phyloP scores from a whole-genome alignment of 1,140 invertebrate genomes.

The Meloidogyne floridensis region DNA sequence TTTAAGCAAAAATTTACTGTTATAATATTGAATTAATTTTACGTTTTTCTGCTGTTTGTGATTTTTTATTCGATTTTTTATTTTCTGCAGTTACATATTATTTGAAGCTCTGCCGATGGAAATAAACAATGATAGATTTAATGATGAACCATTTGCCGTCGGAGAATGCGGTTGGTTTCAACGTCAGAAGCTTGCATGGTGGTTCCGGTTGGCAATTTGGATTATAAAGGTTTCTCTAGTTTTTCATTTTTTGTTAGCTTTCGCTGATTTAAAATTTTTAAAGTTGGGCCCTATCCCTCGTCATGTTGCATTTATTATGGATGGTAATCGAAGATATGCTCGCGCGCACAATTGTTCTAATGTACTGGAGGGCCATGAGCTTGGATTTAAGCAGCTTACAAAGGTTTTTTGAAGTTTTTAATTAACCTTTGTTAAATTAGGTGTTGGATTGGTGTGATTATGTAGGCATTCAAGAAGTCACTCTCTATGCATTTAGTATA shows the following conservation, averaged over 20 bases:
- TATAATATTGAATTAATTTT: too few relatives aligned
- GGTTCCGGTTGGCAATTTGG: not conserved
- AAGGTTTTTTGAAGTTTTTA: conserved; percentile 70
- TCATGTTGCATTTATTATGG: conserved; percentile 67
- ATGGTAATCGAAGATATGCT: conserved; percentile 94
- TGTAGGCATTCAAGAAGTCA: conserved; percentile 81
- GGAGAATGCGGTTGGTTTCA: conserved; percentile 6
- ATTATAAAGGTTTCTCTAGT: conserved; percentile 12
- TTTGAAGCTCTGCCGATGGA: not conserved
- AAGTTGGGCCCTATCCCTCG: conserved; percentile 37
- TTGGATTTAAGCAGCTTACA: conserved; percentile 91
- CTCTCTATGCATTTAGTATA: conserved; percentile 98
- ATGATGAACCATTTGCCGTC: not conserved
- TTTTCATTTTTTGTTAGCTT: not conserved
- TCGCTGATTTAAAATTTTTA: not conserved
- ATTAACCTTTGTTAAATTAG: conserved; percentile 56
- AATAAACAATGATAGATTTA: not conserved
- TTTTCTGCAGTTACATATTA: too few relatives aligned
- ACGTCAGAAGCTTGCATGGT: conserved; percentile 8
- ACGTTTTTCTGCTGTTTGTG: too few relatives aligned
- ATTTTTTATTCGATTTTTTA: too few relatives aligned
- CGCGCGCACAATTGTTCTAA: conserved; percentile 78
- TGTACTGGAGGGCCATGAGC: conserved; percentile 79
- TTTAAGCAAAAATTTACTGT: too few relatives aligned
- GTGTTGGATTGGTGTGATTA: conserved; percentile 83